Evolutionary conservation across 2,113 vertebrate species (phyloP), one percentile per base, ranked within the genome.

Genomic region (Hyla sarda): DNA sequence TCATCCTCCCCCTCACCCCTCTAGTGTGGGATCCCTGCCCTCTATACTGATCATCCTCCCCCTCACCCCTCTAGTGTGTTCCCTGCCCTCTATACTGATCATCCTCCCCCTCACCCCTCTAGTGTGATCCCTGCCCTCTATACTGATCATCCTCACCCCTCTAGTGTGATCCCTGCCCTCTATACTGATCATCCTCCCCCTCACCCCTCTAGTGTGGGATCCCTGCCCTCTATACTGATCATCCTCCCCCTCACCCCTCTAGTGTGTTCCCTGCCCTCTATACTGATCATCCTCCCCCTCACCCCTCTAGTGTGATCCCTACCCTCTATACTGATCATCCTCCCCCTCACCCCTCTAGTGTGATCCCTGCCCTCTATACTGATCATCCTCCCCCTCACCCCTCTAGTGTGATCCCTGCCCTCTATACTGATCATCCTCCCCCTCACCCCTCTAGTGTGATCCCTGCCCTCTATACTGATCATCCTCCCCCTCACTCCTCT

Each of bases 141-240:
- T 21, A 19, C 72, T 87, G 79, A 93, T 62, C 82, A 21, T 3
- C 79, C n/a, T n/a, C n/a, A n/a, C n/a, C n/a, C n/a, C n/a, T n/a
- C n/a, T n/a, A n/a, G n/a, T n/a, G n/a, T n/a, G 41, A 41, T 41
- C 9, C 16, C 58, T 30, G 25, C 25, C 21, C 12, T 14, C 25
- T 10, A 30, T 21, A 19, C 72, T 87, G 79, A 93, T 62, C 82
- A 21, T 3, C 79, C n/a, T n/a, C n/a, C n/a, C n/a, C n/a, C n/a
- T n/a, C n/a, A n/a, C n/a, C n/a, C n/a, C n/a, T n/a, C n/a, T n/a
- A n/a, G n/a, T n/a, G n/a, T n/a, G n/a, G n/a, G 41, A 41, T 41
- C 9, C 16, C 58, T 30, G 25, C 25, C 21, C 12, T 14, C 25
- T 10, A 30, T 21, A 19, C 72, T 87, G 79, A 93, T 62, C 82